phyloP scores from a whole-genome alignment of 2,888 invertebrate species.

The Plebejus melissa region DNA sequence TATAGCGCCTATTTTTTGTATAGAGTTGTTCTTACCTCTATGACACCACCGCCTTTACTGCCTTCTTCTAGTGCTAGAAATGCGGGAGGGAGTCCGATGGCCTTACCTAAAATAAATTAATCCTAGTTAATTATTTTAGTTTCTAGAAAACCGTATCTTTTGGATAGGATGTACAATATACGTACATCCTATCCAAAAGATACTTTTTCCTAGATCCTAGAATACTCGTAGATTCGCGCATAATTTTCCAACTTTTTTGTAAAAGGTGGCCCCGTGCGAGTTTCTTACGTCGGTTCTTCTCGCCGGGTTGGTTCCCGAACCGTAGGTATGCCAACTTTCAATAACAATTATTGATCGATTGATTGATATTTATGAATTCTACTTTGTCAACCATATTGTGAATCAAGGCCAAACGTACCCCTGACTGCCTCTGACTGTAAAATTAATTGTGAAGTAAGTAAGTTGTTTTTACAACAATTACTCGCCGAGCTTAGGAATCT shows the following conservation, averaged over 20 bases:
- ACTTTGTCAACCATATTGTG: background rate
- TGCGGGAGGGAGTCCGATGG: slow-evolving; percentile 93
- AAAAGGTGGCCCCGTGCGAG: too few species aligned
- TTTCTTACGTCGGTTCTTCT: too few species aligned
- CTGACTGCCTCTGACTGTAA: background rate
- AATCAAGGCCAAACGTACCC: background rate
- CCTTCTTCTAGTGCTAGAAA: slow-evolving; percentile 91
- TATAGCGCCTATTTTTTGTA: background rate
- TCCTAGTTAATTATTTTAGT: too few species aligned
- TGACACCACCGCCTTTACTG: slow-evolving; percentile 95
- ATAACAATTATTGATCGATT: too few species aligned
- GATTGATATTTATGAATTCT: background rate
- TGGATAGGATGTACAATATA: too few species aligned
- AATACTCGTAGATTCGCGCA: too few species aligned
- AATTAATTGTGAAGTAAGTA: background rate
- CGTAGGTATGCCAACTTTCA: too few species aligned
- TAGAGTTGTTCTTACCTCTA: slow-evolving; percentile 82
- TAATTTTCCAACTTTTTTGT: too few species aligned
- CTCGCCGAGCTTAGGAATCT: background rate
- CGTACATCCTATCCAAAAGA: background rate
- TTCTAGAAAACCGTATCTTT: too few species aligned
- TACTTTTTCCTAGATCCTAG: too few species aligned
- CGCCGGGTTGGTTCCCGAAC: too few species aligned
- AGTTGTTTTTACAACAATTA: background rate
- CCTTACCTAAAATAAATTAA: slow-evolving; percentile 80